Conservation (phyloP, 2,113 vertebrate genomes). For the Triplophysa dalaica region DNA sequence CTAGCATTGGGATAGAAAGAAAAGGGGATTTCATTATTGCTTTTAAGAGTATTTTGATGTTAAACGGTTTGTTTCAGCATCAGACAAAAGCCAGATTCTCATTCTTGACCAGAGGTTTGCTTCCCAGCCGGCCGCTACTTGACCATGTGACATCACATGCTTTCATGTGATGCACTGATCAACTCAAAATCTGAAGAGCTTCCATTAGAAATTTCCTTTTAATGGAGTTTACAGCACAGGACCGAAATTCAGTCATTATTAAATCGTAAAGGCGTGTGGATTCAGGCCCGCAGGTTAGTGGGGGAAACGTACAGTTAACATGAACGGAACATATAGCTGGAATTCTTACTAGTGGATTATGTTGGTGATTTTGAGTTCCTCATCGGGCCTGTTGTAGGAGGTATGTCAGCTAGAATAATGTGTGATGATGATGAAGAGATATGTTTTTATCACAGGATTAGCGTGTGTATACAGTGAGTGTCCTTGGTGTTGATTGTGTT, state of each 20-base stretch:
- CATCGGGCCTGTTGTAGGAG: neutral
- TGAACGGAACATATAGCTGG: conserved; percentile 49
- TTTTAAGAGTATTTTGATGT: neutral
- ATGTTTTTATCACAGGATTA: neutral
- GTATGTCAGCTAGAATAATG: neutral
- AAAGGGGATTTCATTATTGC: neutral
- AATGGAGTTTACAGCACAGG: conserved; percentile 72
- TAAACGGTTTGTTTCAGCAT: neutral
- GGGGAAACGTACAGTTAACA: conserved; percentile 44
- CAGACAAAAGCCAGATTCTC: neutral
- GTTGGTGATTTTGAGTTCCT: neutral
- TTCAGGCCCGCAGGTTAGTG: conserved; percentile 51
- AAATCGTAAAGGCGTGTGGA: conserved; percentile 62
- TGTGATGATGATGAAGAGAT: neutral
- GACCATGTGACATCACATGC: conserved; percentile 80
- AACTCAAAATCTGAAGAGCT: conserved; percentile 72
- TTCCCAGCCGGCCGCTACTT: conserved; percentile 54
- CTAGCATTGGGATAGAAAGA: neutral
- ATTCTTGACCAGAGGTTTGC: conserved; percentile 51
- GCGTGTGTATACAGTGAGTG: conserved; percentile 1
- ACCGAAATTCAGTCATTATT: conserved; percentile 68
- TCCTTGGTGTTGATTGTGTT: neutral
- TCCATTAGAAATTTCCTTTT: conserved; percentile 76
- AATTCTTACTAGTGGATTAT: neutral
- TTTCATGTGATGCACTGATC: conserved; percentile 79